Conservation (phyloP, 2,113 vertebrate genomes). For the Cheirogaleus medius region DNA sequence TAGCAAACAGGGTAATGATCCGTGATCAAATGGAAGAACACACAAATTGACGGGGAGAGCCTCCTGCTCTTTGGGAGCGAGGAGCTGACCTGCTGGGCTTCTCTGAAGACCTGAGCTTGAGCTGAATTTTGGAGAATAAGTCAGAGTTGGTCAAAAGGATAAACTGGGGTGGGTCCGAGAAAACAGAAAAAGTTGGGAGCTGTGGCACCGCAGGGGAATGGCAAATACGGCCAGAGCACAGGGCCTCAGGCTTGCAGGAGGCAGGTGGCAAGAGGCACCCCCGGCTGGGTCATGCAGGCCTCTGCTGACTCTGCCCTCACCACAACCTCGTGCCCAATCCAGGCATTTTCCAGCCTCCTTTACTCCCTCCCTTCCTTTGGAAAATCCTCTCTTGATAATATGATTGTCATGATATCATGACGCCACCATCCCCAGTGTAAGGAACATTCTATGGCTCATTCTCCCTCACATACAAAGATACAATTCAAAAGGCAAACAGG, state of each 20-base stretch:
- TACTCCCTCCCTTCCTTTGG: background rate
- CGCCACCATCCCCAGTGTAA: background rate
- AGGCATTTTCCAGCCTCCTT: background rate
- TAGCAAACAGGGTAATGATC: background rate
- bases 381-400: background rate
- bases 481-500: background rate
- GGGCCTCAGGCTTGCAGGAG: background rate
- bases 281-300: no score
- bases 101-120: background rate
- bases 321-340: background rate
- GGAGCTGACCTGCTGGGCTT: background rate
- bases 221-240: background rate
- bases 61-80: background rate
- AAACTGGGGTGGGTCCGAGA: background rate
- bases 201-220: background rate
- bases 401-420: background rate
- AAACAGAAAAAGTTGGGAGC: background rate
- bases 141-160: background rate
- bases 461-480: background rate
- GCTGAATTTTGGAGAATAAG: background rate
- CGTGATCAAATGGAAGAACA: background rate
- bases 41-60: background rate
- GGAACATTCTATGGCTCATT: background rate
- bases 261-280: rapidly evolving
- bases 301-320: background rate